A percentile compares a stretch with the other conserved stretches of the same genome.
These are phyloP conservation scores for Hydrophis major DNA, from an alignment of 2,797 vertebrate genomes.

Conservation along the genomic window DNA sequence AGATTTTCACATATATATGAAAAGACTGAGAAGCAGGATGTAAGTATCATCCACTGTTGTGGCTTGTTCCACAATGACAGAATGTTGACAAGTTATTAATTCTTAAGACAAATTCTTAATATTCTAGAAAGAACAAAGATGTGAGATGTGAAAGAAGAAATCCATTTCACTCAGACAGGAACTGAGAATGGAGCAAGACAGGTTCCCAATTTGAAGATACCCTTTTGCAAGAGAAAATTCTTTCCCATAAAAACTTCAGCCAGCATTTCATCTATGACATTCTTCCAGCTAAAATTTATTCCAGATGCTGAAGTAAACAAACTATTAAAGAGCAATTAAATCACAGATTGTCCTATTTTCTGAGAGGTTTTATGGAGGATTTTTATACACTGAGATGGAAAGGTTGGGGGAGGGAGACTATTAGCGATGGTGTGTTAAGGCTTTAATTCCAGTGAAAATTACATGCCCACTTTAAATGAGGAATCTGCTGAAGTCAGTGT, in stretches of 20 bases:
- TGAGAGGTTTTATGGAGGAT: conserved; percentile 62
- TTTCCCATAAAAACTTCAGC: conserved; percentile 54
- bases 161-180: neutral
- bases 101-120: conserved; percentile 19
- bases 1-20: too few relatives aligned
- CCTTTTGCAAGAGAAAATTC: conserved; percentile 48
- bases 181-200: conserved; percentile 14
- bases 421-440: neutral
- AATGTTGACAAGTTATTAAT: neutral
- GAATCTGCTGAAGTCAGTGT: conserved; percentile 11
- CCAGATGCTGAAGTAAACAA: conserved; percentile 59
- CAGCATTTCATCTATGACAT: conserved; percentile 62
- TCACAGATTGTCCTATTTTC: conserved; percentile 59
- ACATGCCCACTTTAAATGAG: neutral
- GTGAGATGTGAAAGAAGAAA: conserved; percentile 18
- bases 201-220: conserved; percentile 14
- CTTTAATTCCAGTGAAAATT: conserved; percentile 25
- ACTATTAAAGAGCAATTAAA: conserved; percentile 65
- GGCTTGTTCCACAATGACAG: conserved; percentile 21
- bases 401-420: neutral
- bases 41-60: conserved; percentile 27
- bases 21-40: neutral
- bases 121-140: conserved; percentile 27
- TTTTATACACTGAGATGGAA: conserved; percentile 49
- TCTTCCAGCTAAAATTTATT: conserved; percentile 66